These are phyloP conservation scores for Orgyia antiqua DNA, from an alignment of 2,888 invertebrate species.

Conservation along the genomic window DNA sequence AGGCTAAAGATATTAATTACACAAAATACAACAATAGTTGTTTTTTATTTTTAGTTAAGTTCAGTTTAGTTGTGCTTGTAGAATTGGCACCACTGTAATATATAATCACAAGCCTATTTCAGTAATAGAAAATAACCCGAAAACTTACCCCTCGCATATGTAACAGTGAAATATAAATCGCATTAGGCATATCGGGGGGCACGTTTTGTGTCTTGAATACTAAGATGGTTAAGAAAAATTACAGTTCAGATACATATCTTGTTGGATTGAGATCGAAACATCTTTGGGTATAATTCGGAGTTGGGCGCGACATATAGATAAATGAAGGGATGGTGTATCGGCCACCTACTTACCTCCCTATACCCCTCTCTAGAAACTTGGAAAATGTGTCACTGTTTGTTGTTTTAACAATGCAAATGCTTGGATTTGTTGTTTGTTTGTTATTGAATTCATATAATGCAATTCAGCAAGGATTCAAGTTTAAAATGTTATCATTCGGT, in stretches of 20 bases:
- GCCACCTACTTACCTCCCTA: slow-evolving; percentile 14
- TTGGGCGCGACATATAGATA: slow-evolving; percentile 44
- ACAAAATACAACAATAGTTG: too few relatives aligned
- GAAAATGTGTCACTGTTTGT: slow-evolving; percentile 35
- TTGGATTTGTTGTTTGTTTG: slow-evolving; percentile 20
- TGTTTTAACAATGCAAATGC: slow-evolving; percentile 23
- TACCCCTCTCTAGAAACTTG: slow-evolving; percentile 25
- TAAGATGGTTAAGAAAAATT: slow-evolving; percentile 59
- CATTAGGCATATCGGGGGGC: slow-evolving; percentile 46
- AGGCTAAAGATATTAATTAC: too few relatives aligned
- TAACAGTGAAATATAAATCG: slow-evolving; percentile 31
- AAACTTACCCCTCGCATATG: slow-evolving; percentile 8
- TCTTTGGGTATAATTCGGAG: slow-evolving; percentile 50
- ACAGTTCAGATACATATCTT: slow-evolving; percentile 57
- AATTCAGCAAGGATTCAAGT: too few relatives aligned
- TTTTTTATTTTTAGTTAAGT: too few relatives aligned
- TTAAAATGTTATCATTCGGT: too few relatives aligned
- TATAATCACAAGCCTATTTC: too few relatives aligned
- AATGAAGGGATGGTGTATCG: slow-evolving; percentile 38
- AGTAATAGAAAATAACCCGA: too few relatives aligned
- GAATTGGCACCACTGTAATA: too few relatives aligned
- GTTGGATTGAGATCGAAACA: slow-evolving; percentile 46
- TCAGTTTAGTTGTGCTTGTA: too few relatives aligned
- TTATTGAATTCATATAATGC: slow-evolving; percentile 12
- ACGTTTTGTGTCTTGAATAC: slow-evolving; percentile 54